Percentiles rank a stretch among this genome's conserved stretches.
phyloP scores from a whole-genome alignment of 2,113 vertebrate species.

The Alexandromys fortis region DNA sequence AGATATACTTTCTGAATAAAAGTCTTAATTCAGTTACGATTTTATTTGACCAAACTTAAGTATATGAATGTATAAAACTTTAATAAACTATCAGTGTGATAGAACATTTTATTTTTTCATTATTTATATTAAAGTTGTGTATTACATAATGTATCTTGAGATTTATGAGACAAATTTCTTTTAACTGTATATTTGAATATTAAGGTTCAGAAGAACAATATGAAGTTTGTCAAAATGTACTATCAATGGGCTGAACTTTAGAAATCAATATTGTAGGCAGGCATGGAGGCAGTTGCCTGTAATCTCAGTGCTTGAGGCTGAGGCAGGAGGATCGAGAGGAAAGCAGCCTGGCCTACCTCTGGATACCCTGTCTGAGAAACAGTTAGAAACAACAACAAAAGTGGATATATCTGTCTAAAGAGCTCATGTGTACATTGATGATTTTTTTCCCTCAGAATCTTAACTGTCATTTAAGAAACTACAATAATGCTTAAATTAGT shows the following conservation, averaged over 20 bases:
- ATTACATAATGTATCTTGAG: constrained; percentile 7
- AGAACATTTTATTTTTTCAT: constrained; percentile 52
- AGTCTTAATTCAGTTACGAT: constrained; percentile 51
- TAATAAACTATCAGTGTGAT: constrained; percentile 4
- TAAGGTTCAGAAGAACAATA: constrained; percentile 37
- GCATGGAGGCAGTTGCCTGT: no score
- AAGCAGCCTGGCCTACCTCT: neutral
- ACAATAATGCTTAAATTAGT: constrained; percentile 55
- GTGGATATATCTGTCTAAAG: neutral
- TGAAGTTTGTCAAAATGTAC: constrained; percentile 34
- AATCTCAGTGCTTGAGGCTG: neutral
- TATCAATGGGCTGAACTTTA: neutral
- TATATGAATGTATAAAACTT: constrained; percentile 37
- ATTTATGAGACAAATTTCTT: constrained; percentile 54
- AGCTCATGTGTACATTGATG: neutral
- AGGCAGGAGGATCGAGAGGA: neutral
- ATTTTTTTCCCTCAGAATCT: neutral
- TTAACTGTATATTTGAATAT: constrained; percentile 42
- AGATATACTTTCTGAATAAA: constrained; percentile 51
- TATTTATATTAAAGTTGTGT: constrained; percentile 28
- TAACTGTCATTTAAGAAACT: constrained; percentile 56
- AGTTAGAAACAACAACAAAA: neutral
- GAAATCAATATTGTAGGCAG: constrained; percentile 9
- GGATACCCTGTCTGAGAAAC: neutral
- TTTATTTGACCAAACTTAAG: constrained; percentile 52